Evolutionary conservation across 2,888 invertebrate species (phyloP).

Genomic region (Metalampra italica): DNA sequence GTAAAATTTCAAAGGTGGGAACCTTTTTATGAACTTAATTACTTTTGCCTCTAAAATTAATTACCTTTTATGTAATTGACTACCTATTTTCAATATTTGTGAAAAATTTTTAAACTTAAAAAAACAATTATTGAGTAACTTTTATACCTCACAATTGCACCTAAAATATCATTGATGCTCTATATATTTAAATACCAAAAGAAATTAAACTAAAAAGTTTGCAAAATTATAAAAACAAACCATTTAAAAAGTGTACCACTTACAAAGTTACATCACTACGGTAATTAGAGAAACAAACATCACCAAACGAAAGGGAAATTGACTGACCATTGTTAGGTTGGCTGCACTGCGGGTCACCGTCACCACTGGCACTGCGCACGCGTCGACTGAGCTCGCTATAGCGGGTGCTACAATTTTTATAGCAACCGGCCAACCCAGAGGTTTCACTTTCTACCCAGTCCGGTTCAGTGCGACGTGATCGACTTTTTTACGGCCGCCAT

Average conservation of each 20-base stretch:
- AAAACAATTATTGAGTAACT: too few species aligned
- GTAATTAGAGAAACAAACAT: constrained; percentile 41
- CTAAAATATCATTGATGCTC: too few species aligned
- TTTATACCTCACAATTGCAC: too few species aligned
- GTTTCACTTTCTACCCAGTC: constrained; percentile 72
- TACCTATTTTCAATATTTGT: too few species aligned
- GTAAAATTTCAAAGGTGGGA: too few species aligned
- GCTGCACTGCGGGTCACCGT: constrained; percentile 5
- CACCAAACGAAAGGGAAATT: constrained; percentile 40
- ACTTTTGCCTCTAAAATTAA: too few species aligned
- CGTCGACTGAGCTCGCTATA: constrained; percentile 57
- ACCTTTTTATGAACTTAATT: too few species aligned
- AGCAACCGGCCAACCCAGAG: constrained; percentile 52
- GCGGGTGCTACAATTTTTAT: constrained; percentile 67
- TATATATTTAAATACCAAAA: too few species aligned
- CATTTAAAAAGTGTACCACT: constrained; percentile 18
- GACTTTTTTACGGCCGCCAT: constrained; percentile 59
- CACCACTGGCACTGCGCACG: constrained; percentile 38
- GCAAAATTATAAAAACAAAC: neutral
- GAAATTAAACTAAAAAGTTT: too few species aligned
- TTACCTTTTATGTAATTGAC: too few species aligned
- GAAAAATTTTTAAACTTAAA: too few species aligned
- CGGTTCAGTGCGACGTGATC: constrained; percentile 56
- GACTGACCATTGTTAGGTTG: constrained; percentile 61
- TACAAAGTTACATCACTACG: constrained; percentile 19